Evolutionary conservation across 2,113 vertebrate species (phyloP).

Genomic region (Ovis canadensis): DNA sequence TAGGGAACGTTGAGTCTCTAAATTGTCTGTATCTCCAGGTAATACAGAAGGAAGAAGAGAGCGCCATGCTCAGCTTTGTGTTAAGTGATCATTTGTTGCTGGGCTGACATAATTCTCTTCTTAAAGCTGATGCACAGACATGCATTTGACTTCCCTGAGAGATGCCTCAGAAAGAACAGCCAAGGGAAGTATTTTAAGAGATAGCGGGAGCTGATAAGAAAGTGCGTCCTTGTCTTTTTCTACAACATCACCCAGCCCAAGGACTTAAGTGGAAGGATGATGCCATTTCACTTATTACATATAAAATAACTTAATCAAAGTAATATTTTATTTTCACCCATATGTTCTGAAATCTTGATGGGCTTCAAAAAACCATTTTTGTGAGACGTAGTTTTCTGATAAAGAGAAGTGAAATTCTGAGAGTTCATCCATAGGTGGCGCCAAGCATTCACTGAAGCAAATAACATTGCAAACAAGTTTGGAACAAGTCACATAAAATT

Average conservation of each 20-base stretch:
- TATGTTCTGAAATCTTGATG: background rate
- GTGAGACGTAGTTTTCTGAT: background rate
- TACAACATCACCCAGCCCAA: background rate
- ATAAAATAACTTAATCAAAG: background rate
- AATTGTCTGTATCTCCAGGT: background rate
- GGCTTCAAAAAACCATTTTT: background rate
- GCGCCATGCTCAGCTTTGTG: background rate
- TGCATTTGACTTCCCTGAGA: background rate
- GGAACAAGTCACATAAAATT: conserved; percentile 45
- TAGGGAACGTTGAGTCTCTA: background rate
- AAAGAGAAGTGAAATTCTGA: background rate
- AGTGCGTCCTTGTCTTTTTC: background rate
- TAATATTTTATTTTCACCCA: background rate
- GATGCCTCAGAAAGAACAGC: background rate
- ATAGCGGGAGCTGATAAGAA: background rate
- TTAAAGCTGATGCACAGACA: no score
- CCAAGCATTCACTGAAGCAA: conserved; percentile 73
- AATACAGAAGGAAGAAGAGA: background rate
- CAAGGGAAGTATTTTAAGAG: background rate
- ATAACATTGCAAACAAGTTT: background rate
- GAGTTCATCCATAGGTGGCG: conserved; percentile 77
- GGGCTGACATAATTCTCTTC: fast-evolving
- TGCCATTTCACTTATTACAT: background rate
- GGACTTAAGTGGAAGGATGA: background rate
- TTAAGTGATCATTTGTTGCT: background rate